phyloP scores from a whole-genome alignment of 92 coral and sea anemone species.

The Hydrozoanthus gracilis region DNA sequence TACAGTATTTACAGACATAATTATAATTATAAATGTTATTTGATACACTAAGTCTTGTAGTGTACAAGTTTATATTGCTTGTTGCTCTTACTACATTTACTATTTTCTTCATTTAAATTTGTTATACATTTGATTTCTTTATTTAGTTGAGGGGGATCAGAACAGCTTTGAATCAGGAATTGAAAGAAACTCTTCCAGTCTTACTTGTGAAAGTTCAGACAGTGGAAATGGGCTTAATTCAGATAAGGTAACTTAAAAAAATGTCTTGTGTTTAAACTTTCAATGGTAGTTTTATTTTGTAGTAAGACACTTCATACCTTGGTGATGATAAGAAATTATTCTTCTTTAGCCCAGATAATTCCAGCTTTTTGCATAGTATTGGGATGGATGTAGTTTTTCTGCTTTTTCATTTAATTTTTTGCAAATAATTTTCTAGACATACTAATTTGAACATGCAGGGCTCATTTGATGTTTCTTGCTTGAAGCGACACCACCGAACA shows the following conservation, averaged over 20 bases:
- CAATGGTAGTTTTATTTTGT: too few species aligned
- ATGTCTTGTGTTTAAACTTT: too few species aligned
- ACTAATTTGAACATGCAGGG: conserved; percentile 51
- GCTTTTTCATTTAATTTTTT: too few species aligned
- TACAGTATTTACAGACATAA: not conserved
- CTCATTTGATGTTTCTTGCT: conserved; percentile 76
- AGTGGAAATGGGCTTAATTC: conserved; percentile 28
- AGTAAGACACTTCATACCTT: too few species aligned
- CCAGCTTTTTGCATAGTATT: too few species aligned
- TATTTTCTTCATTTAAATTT: not conserved
- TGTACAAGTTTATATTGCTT: not conserved
- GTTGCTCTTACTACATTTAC: not conserved
- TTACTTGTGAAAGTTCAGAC: conserved; percentile 34
- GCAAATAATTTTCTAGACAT: too few species aligned
- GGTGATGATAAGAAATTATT: too few species aligned
- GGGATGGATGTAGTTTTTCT: too few species aligned
- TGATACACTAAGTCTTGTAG: too few species aligned
- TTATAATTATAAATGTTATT: not conserved
- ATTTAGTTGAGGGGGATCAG: conserved; percentile 15
- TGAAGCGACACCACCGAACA: conserved; percentile 83
- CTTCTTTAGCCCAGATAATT: too few species aligned
- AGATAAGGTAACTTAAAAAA: conserved; percentile 3
- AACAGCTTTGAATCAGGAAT: conserved; percentile 35
- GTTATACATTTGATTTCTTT: not conserved
- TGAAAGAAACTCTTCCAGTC: conserved; percentile 31